These are phyloP conservation scores for Oenanthe melanoleuca DNA, from an alignment of 2,113 vertebrate species.

Conservation along the genomic window DNA sequence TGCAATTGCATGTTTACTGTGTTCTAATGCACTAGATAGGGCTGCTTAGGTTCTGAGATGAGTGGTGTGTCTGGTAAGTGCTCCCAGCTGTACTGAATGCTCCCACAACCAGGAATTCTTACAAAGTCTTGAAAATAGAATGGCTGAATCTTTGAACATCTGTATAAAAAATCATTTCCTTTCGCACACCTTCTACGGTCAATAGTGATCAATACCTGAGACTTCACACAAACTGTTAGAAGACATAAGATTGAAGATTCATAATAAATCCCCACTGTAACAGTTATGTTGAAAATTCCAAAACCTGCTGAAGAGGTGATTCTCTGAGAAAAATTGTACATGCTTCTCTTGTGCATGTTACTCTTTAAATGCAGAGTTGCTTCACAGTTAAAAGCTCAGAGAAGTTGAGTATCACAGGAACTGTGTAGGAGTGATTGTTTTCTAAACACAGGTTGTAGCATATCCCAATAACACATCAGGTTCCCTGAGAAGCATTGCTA, in stretches of 20 bases:
- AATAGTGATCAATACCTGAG: not conserved
- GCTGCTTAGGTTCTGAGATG: not conserved
- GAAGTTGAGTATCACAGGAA: not conserved
- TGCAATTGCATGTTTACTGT: not conserved
- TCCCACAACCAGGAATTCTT: not conserved
- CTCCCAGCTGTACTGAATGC: not conserved
- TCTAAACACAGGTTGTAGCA: not conserved
- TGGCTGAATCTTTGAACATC: not conserved
- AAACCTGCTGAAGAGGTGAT: not conserved
- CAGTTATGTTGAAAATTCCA: not conserved
- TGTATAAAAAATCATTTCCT: not conserved
- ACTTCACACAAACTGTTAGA: not conserved
- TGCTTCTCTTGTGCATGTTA: not conserved
- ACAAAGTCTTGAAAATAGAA: not conserved
- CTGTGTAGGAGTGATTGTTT: not conserved
- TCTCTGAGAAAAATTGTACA: not conserved
- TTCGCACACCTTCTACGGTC: not conserved
- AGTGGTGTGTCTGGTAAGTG: not conserved
- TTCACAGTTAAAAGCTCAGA: constrained; percentile 8
- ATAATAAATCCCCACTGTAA: not conserved
- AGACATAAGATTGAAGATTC: not conserved
- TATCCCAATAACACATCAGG: not conserved
- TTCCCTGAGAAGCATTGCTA: not conserved
- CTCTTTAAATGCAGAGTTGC: not conserved
- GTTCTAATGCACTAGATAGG: not conserved